A percentile compares a stretch with the other conserved stretches of the same genome.
Conservation (phyloP, 2,888 invertebrate species). For the Falcaria lacertinaria region DNA sequence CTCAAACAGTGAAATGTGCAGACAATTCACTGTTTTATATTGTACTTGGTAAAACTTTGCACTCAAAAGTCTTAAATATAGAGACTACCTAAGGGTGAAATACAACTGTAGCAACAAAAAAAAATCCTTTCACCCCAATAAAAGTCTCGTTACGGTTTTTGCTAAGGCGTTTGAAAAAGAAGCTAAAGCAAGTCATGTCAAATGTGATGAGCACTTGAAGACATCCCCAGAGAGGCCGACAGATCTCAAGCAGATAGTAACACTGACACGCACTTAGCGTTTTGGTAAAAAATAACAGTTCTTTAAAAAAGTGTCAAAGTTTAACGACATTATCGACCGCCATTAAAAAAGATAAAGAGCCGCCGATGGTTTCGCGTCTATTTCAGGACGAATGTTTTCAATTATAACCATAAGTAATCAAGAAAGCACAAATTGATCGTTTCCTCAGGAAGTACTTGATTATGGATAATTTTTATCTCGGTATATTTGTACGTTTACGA, state of each 20-base stretch:
- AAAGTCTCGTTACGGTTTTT: too few relatives aligned
- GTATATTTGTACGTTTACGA: conserved; percentile 40
- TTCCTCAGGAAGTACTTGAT: conserved; percentile 68
- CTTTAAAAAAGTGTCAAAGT: conserved; percentile 67
- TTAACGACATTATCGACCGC: conserved; percentile 45
- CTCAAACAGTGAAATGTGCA: too few relatives aligned
- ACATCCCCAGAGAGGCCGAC: conserved; percentile 1
- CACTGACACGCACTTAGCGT: conserved; percentile 55
- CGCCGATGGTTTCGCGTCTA: conserved; percentile 26
- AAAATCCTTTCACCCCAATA: too few relatives aligned
- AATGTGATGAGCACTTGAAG: conserved; percentile 6
- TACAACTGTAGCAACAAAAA: too few relatives aligned
- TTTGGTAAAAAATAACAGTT: conserved; percentile 37
- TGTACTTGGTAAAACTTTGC: too few relatives aligned
- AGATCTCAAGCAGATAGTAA: conserved; percentile 11
- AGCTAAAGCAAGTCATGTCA: conserved; percentile 6
- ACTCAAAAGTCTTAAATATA: too few relatives aligned
- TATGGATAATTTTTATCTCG: conserved; percentile 44
- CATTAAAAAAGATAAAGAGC: conserved; percentile 45
- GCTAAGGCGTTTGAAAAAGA: not conserved
- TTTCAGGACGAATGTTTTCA: conserved; percentile 51
- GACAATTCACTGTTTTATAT: too few relatives aligned
- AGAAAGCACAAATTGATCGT: conserved; percentile 54
- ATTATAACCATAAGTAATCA: conserved; percentile 53
- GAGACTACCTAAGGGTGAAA: too few relatives aligned